These are phyloP conservation scores for Ammodytes dubius DNA, from an alignment of 2,113 vertebrate genomes.

Conservation along the genomic window DNA sequence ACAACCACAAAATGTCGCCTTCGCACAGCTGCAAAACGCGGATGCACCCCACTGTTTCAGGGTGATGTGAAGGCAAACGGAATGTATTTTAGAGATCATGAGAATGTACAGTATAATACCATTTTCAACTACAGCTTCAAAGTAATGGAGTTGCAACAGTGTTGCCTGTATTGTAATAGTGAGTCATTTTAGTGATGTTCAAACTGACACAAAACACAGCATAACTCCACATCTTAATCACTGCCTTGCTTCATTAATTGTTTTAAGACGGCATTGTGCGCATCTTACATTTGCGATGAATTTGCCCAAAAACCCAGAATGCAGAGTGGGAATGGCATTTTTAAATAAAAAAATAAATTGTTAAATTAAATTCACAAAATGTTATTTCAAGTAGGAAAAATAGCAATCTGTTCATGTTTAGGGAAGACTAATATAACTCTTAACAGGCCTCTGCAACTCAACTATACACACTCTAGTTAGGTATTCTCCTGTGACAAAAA, in stretches of 20 bases:
- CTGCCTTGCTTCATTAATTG: neutral
- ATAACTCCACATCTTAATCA: neutral
- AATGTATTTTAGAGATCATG: constrained; percentile 32
- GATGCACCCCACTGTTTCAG: constrained; percentile 5
- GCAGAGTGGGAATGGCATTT: neutral
- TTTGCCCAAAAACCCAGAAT: neutral
- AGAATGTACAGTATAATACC: neutral
- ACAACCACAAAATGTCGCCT: constrained; percentile 63
- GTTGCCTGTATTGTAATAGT: constrained; percentile 11
- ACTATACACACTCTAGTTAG: neutral
- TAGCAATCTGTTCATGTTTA: neutral
- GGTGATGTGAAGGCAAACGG: constrained; percentile 3
- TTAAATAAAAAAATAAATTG: neutral
- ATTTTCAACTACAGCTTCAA: constrained; percentile 5
- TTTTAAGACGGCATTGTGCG: neutral
- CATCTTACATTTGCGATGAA: too few species aligned
- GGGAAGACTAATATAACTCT: neutral
- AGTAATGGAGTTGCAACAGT: constrained; percentile 12
- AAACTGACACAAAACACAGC: constrained; percentile 19
- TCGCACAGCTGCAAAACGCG: constrained; percentile 43
- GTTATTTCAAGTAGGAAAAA: neutral
- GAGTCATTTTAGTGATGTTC: constrained; percentile 12
- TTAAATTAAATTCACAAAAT: neutral
- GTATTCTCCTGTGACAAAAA: neutral
- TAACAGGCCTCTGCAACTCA: too few species aligned